These are phyloP conservation scores for Acanthurus tractus DNA, from an alignment of 2,797 vertebrate species.

Conservation along the genomic window DNA sequence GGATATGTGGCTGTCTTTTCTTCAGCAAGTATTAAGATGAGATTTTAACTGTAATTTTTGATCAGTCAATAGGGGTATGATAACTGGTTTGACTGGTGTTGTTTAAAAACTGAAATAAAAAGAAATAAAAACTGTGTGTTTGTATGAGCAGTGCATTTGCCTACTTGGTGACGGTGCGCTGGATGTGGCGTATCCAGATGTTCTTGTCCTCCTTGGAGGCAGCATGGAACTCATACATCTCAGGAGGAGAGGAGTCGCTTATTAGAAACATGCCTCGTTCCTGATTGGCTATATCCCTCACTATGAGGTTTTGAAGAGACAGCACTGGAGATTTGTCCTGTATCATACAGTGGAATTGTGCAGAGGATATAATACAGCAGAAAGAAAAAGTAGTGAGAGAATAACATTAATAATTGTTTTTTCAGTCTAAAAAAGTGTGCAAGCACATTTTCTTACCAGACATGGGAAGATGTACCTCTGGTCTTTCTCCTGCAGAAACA, in stretches of 20 bases:
- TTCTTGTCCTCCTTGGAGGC: conserved; percentile 90
- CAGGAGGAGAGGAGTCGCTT: conserved; percentile 88
- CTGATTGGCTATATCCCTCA: conserved; percentile 95
- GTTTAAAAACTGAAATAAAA: no score
- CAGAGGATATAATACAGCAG: neutral
- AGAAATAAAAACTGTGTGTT: neutral
- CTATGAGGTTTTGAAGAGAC: conserved; percentile 91
- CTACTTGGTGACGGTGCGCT: conserved; percentile 84
- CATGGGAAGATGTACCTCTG: conserved; percentile 93
- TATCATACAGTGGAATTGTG: neutral
- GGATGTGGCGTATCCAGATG: conserved; percentile 91
- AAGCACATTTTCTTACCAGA: conserved; percentile 79
- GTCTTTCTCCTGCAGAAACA: conserved; percentile 88
- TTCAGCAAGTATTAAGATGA: no score
- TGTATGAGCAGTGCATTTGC: neutral
- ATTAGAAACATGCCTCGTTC: conserved; percentile 95
- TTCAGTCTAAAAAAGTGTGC: neutral
- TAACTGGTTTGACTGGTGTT: no score
- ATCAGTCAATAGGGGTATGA: no score
- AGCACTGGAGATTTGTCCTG: conserved; percentile 92
- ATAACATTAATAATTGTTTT: neutral
- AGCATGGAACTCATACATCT: conserved; percentile 96
- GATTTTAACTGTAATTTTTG: no score
- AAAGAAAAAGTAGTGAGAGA: neutral
- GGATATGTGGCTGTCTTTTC: no score